Evolutionary conservation across 1,140 invertebrate species (phyloP).

Genomic region (Drosophila parvula): DNA sequence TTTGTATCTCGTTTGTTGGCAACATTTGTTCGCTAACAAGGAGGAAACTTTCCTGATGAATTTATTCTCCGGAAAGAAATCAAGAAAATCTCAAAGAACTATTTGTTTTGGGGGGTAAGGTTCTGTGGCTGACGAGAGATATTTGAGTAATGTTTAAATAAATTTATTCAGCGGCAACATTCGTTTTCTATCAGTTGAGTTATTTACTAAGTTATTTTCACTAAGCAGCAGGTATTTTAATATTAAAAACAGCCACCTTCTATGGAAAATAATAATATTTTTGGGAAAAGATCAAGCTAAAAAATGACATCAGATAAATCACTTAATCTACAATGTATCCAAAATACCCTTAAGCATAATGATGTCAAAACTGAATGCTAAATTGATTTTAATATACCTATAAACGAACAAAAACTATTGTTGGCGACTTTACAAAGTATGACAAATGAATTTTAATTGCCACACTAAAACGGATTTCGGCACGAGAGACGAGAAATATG

Average conservation of each 20-base stretch:
- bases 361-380: constrained; percentile 67
- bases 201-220: background rate
- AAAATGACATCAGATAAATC: background rate
- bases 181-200: background rate
- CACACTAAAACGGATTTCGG: constrained; percentile 61
- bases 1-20: constrained; percentile 26
- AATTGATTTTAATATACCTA: constrained; percentile 73
- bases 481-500: constrained; percentile 27
- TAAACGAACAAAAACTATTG: constrained; percentile 46
- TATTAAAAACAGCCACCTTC: too few species aligned
- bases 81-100: background rate
- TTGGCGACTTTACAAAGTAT: constrained; percentile 61
- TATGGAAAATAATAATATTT: too few species aligned
- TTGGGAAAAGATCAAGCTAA: background rate
- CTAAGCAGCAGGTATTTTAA: background rate
- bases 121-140: background rate
- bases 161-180: constrained; percentile 4
- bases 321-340: constrained; percentile 40
- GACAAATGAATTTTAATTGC: constrained; percentile 80
- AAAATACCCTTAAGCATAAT: constrained; percentile 37
- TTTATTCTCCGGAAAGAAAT: background rate
- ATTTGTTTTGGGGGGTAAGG: background rate
- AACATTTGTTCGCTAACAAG: constrained; percentile 52
- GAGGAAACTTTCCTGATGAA: constrained; percentile 22
- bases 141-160: background rate